These are phyloP conservation scores for Lampropteryx suffumata DNA, from an alignment of 2,888 invertebrate genomes.

Conservation along the genomic window DNA sequence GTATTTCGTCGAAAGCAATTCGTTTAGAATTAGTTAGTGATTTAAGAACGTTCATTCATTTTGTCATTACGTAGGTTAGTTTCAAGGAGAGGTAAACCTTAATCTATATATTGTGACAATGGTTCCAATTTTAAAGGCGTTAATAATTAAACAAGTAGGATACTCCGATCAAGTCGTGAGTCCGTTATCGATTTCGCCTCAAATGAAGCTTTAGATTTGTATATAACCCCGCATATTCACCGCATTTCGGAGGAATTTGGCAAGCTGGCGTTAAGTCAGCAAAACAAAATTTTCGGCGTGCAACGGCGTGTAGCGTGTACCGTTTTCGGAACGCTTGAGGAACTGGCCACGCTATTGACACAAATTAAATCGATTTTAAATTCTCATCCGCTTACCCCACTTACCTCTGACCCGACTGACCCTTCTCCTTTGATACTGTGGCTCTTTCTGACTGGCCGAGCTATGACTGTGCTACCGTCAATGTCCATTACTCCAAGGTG, in stretches of 20 bases:
- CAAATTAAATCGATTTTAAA: not conserved
- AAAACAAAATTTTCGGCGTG: not conserved
- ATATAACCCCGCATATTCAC: not conserved
- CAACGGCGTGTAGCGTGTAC: not conserved
- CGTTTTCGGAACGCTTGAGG: not conserved
- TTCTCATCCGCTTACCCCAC: not conserved
- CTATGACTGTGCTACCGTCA: not conserved
- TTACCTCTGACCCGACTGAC: not conserved
- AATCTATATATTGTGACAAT: not conserved
- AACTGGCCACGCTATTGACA: not conserved
- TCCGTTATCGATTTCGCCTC: not conserved
- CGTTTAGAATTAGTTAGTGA: not conserved
- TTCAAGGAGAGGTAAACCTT: not conserved
- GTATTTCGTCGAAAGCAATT: not conserved
- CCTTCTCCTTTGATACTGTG: not conserved
- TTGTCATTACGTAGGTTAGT: not conserved
- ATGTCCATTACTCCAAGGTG: no score
- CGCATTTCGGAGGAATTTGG: not conserved
- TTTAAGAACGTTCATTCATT: not conserved
- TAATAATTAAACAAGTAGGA: not conserved
- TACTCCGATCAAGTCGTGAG: not conserved
- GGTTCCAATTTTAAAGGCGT: not conserved
- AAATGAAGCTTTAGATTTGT: not conserved
- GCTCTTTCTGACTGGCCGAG: not conserved
- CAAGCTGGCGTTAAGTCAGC: not conserved